phyloP scores from a whole-genome alignment of 2,888 invertebrate species.

The Eristalinus sepulchralis region DNA sequence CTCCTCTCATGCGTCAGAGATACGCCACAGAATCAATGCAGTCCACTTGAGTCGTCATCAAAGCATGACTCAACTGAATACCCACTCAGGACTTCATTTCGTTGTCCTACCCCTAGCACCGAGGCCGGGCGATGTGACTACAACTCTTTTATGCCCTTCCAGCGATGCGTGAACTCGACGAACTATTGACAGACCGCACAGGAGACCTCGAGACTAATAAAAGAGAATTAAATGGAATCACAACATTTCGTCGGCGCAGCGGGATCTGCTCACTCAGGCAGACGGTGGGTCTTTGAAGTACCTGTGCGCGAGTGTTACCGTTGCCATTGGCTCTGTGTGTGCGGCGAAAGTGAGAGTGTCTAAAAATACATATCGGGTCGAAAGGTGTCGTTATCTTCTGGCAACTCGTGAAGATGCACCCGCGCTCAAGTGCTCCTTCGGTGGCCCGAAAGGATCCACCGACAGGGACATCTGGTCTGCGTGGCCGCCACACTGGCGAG shows the following conservation, averaged over 20 bases:
- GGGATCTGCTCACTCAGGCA: conserved; percentile 36
- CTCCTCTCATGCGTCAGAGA: background rate
- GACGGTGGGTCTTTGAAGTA: conserved; percentile 25
- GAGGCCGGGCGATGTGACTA: background rate
- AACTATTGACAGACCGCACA: conserved; percentile 58
- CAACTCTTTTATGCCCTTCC: conserved; percentile 59
- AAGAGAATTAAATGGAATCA: conserved; percentile 60
- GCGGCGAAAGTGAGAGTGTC: conserved; percentile 30
- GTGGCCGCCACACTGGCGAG: background rate
- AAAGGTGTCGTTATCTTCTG: conserved; percentile 56
- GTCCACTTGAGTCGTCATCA: conserved; percentile 60
- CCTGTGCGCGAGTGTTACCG: conserved; percentile 5
- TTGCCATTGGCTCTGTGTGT: background rate
- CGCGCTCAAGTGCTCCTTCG: conserved; percentile 39
- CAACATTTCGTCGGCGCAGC: conserved; percentile 57
- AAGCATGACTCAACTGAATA: conserved; percentile 67
- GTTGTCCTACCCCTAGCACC: conserved; percentile 31
- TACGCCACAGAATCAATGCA: conserved; percentile 29
- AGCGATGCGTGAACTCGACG: conserved; percentile 67
- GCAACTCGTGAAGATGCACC: conserved; percentile 60
- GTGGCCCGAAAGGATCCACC: conserved; percentile 23
- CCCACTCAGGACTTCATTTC: conserved; percentile 61
- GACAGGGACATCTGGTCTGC: conserved; percentile 54
- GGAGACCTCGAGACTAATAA: conserved; percentile 54
- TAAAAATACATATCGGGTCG: background rate